phyloP scores from a whole-genome alignment of 2,113 vertebrate species.

The Odocoileus virginianus region DNA sequence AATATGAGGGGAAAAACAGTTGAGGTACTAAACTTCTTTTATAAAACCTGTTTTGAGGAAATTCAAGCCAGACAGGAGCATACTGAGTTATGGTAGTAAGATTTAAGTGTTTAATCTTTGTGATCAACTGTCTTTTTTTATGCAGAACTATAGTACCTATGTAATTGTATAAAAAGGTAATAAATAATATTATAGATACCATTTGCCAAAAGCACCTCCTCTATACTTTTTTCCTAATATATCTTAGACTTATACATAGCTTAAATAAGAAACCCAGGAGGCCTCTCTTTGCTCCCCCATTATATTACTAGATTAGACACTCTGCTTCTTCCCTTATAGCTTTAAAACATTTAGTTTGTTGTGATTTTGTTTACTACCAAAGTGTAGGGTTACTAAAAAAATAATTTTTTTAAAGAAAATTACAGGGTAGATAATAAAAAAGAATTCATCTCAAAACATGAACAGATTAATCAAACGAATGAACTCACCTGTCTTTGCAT shows the following conservation, averaged over 20 bases:
- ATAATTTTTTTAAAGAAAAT: background rate
- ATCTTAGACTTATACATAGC: background rate
- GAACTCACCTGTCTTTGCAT: conserved; percentile 89
- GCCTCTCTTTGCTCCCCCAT: background rate
- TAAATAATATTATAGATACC: background rate
- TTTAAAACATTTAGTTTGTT: background rate
- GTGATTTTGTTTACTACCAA: background rate
- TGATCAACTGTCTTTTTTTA: background rate
- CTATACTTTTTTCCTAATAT: background rate
- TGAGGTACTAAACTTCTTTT: background rate
- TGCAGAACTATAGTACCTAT: background rate
- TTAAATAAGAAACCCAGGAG: background rate
- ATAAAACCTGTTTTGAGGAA: background rate
- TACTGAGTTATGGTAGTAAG: background rate
- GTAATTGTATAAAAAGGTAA: background rate
- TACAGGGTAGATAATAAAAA: background rate
- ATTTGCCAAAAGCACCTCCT: background rate
- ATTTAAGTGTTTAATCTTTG: background rate
- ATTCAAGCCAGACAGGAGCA: background rate
- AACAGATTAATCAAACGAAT: background rate
- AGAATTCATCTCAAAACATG: background rate
- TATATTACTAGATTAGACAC: background rate
- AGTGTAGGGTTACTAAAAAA: background rate
- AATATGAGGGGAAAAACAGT: background rate
- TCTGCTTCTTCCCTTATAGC: background rate